phyloP scores from a whole-genome alignment of 2,797 vertebrate species.

The Lepilemur septentrionalis region DNA sequence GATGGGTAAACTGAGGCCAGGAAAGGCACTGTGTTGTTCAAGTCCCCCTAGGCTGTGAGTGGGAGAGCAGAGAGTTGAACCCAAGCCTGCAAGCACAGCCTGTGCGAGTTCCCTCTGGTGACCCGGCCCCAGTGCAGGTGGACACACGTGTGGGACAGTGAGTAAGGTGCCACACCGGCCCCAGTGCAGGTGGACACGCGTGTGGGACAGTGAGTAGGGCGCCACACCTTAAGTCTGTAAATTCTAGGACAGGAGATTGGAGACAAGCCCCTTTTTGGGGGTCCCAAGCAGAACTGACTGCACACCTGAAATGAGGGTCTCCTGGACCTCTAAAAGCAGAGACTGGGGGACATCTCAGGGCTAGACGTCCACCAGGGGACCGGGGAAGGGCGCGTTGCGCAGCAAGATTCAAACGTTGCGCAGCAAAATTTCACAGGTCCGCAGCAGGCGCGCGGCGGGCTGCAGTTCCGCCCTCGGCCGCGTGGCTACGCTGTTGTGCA shows the following conservation, averaged over 20 bases:
- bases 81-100: no score
- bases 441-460: background rate
- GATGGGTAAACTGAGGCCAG: background rate
- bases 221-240: no score
- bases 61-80: background rate
- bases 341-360: background rate
- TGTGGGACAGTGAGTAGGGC: no score
- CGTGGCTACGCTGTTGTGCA: slow-evolving; percentile 67
- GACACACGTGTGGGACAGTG: background rate
- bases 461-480: background rate
- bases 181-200: background rate
- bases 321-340: background rate
- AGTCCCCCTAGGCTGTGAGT: no score
- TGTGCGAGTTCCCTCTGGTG: no score
- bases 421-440: no score
- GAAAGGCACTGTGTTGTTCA: background rate
- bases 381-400: background rate
- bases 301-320: background rate
- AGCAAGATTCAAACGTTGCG: background rate
- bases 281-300: background rate
- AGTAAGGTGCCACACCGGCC: background rate
- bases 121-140: background rate
- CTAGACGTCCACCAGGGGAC: background rate
- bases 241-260: background rate
- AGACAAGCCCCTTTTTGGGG: background rate